phyloP scores from a whole-genome alignment of 2,797 vertebrate species.

The Thamnophis elegans region DNA sequence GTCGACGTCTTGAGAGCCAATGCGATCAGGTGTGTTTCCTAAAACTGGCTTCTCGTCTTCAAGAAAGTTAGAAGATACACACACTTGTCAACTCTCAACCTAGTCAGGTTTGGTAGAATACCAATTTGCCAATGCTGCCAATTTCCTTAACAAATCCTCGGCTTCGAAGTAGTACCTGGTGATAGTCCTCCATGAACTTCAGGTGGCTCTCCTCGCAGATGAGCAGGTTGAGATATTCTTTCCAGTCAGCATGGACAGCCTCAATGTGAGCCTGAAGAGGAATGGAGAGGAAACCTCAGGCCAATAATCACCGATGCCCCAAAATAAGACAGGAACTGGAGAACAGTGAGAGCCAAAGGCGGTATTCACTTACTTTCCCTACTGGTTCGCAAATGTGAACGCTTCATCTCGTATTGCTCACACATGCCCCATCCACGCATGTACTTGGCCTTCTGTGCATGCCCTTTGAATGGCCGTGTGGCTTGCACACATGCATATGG shows the following conservation, averaged over 20 bases:
- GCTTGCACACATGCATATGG: no score
- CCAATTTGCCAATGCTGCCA: no score
- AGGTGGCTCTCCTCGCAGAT: conserved; percentile 98
- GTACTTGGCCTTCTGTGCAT: no score
- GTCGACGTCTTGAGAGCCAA: background rate
- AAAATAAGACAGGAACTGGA: no score
- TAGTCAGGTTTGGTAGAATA: background rate
- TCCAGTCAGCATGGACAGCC: conserved; percentile 95
- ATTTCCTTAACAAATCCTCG: accelerated
- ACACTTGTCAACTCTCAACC: background rate
- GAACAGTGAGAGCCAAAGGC: no score
- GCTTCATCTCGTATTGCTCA: no score
- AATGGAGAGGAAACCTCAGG: background rate
- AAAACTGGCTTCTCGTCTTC: background rate
- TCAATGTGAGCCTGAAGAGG: conserved; percentile 88
- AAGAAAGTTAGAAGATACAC: background rate
- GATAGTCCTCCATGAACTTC: conserved; percentile 97
- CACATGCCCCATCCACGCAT: no score
- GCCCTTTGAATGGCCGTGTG: no score
- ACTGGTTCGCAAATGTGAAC: no score
- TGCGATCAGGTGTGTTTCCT: background rate
- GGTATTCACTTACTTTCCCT: no score
- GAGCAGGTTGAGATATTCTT: conserved; percentile 95
- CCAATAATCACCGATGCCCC: background rate
- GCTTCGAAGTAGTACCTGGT: conserved; percentile 78